Conservation (phyloP, 53 echinoderm and acorn worm genomes). For the Stichopus horrens region DNA sequence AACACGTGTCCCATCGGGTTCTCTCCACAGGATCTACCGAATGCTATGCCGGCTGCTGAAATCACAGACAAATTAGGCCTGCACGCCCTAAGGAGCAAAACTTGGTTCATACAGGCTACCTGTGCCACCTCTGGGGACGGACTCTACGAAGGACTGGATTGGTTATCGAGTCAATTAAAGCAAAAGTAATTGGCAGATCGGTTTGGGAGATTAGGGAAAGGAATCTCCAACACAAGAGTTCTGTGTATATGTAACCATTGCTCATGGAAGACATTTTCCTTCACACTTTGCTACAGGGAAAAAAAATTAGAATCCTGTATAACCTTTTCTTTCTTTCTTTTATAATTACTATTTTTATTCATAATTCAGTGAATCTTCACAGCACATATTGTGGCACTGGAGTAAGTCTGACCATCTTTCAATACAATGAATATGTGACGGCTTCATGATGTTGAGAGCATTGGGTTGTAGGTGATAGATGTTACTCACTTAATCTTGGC, state of each 20-base stretch:
- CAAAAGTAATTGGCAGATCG: background rate
- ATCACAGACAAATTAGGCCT: slow-evolving; percentile 78
- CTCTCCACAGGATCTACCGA: slow-evolving; percentile 64
- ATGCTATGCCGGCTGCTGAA: slow-evolving; percentile 66
- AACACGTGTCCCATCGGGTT: too few species aligned
- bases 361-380: background rate
- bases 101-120: slow-evolving; percentile 86
- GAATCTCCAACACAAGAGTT: background rate
- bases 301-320: background rate
- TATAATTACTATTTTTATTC: background rate
- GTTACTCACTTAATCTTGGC: too few species aligned
- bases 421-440: too few species aligned
- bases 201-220: background rate
- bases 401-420: background rate
- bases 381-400: background rate
- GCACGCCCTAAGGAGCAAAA: slow-evolving; percentile 60
- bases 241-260: slow-evolving; percentile 3
- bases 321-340: background rate
- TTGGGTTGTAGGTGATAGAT: too few species aligned
- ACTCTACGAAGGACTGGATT: slow-evolving; percentile 92
- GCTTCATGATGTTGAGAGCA: too few species aligned
- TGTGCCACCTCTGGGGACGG: slow-evolving; percentile 89
- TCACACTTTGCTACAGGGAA: background rate
- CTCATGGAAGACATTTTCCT: background rate
- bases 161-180: slow-evolving; percentile 76